phyloP scores from a whole-genome alignment of 2,113 vertebrate species.

The Microtus montanus region DNA sequence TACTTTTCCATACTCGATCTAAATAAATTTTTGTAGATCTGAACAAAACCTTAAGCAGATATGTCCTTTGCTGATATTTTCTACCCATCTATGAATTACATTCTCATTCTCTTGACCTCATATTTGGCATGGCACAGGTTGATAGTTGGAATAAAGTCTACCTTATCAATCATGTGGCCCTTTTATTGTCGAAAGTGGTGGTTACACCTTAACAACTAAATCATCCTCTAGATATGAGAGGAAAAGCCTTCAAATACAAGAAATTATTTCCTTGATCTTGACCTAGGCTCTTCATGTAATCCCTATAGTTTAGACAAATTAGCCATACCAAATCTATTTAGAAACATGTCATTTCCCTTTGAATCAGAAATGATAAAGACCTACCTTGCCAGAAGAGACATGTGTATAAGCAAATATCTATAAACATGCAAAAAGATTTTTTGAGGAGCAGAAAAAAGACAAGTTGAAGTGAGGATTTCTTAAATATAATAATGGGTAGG shows the following conservation, averaged over 20 bases:
- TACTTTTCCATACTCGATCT: not conserved
- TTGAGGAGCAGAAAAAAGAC: not conserved
- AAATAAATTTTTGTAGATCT: not conserved
- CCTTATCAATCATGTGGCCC: not conserved
- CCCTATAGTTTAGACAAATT: not conserved
- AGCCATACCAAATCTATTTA: not conserved
- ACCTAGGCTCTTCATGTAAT: not conserved
- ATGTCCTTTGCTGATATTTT: not conserved
- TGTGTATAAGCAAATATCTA: not conserved
- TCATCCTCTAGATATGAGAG: not conserved
- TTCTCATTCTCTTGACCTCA: not conserved
- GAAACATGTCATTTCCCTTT: not conserved
- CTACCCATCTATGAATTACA: not conserved
- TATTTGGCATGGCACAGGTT: not conserved
- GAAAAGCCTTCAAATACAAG: not conserved
- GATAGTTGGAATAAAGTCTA: not conserved
- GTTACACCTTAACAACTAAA: not conserved
- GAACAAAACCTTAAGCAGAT: not conserved
- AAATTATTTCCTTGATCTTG: not conserved
- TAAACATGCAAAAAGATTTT: not conserved
- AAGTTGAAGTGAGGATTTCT: conserved; percentile 41
- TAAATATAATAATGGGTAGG: not conserved
- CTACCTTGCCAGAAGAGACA: not conserved
- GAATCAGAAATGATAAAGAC: conserved; percentile 27
- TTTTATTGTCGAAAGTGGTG: not conserved